Conservation (phyloP, 2,113 vertebrate genomes). For the Kobus ellipsiprymnus region DNA sequence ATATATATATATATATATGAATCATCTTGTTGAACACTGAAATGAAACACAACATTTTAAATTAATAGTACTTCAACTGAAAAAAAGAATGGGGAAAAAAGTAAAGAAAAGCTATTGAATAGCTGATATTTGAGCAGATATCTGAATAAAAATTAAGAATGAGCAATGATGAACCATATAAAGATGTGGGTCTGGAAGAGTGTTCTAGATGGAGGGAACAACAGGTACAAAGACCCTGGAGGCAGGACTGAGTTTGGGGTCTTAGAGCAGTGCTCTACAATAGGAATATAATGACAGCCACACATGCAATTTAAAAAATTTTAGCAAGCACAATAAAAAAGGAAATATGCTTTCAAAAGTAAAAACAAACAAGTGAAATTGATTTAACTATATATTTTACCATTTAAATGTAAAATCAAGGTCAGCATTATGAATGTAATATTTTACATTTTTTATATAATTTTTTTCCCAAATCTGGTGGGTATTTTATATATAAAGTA, state of each 20-base stretch:
- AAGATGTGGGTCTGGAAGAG: not conserved
- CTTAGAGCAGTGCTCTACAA: not conserved
- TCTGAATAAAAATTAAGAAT: not conserved
- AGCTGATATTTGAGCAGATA: not conserved
- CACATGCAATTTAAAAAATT: not conserved
- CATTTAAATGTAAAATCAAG: not conserved
- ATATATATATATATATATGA: not conserved
- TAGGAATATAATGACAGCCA: not conserved
- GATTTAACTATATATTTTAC: not conserved
- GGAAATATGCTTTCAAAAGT: not conserved
- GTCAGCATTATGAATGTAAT: not conserved
- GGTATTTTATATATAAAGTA: not conserved
- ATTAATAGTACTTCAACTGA: not conserved
- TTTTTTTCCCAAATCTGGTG: not conserved
- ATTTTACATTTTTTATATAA: not conserved
- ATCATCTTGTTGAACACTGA: not conserved
- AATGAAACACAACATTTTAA: not conserved
- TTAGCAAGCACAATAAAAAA: not conserved
- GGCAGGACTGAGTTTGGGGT: not conserved
- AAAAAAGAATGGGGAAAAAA: not conserved
- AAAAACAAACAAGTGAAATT: not conserved
- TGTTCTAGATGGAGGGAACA: not conserved
- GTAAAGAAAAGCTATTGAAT: not conserved
- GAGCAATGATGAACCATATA: not conserved
- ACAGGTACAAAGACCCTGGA: not conserved